These are phyloP conservation scores for Aethes cnicana DNA, from an alignment of 2,888 invertebrate genomes.

Conservation along the genomic window DNA sequence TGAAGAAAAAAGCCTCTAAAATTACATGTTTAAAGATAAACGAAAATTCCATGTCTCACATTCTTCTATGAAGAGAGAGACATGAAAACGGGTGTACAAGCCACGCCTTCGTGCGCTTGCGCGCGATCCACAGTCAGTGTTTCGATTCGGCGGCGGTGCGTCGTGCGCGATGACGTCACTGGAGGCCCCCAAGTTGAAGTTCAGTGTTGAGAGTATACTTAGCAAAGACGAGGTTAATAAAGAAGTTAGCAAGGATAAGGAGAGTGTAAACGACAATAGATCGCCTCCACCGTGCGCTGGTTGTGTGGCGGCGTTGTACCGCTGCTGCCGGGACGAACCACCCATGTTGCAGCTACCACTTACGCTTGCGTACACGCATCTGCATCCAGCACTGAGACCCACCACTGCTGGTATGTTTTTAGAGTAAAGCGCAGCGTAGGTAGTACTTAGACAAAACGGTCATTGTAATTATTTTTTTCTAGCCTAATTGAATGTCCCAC, in stretches of 20 bases:
- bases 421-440: no score
- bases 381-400: conserved; percentile 73
- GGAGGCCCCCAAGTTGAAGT: conserved; percentile 81
- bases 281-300: conserved; percentile 84
- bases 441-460: no score
- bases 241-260: conserved; percentile 48
- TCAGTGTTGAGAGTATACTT: conserved; percentile 87
- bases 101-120: no score
- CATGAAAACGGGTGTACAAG: no score
- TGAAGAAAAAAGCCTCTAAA: no score
- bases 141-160: conserved; percentile 52
- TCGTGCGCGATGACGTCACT: conserved; percentile 65
- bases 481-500: no score
- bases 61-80: no score
- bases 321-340: conserved; percentile 82
- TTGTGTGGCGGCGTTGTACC: conserved; percentile 84
- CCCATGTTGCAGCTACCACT: conserved; percentile 64
- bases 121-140: no score
- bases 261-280: conserved; percentile 33
- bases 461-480: no score
- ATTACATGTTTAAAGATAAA: no score
- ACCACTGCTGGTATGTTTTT: conserved; percentile 68
- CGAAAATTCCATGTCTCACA: no score
- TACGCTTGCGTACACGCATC: conserved; percentile 65
- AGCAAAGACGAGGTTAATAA: conserved; percentile 29